A percentile compares a stretch with the other conserved stretches of the same genome.
Evolutionary conservation across 2,888 invertebrate species (phyloP).

Genomic region (Scaptomyza cyrtandrae): DNA sequence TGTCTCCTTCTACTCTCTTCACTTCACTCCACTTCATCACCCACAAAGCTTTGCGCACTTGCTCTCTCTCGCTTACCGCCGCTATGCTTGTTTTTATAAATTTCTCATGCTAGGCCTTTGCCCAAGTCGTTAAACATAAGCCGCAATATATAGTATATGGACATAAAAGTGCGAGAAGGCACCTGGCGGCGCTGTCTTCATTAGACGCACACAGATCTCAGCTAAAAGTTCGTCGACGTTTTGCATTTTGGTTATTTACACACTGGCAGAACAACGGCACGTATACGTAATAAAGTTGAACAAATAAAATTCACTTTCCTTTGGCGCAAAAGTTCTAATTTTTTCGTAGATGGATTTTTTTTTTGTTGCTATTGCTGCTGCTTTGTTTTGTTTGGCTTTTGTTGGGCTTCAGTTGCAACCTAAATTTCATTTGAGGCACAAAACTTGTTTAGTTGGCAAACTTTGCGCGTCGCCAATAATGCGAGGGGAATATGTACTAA

Average conservation of each 20-base stretch:
- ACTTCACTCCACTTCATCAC: background rate
- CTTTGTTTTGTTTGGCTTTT: conserved; percentile 73
- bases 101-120: conserved; percentile 57
- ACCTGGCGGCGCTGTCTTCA: conserved; percentile 73
- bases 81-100: conserved; percentile 51
- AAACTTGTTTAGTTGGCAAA: conserved; percentile 81
- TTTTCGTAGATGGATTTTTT: conserved; percentile 43
- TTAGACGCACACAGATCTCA: conserved; percentile 58
- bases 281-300: conserved; percentile 80
- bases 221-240: conserved; percentile 44
- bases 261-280: conserved; percentile 74
- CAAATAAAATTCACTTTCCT: conserved; percentile 80
- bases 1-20: background rate
- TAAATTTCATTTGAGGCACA: conserved; percentile 81
- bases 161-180: conserved; percentile 71
- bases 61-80: background rate
- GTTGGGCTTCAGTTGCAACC: conserved; percentile 80
- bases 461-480: conserved; percentile 79
- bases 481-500: conserved; percentile 46
- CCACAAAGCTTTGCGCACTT: background rate
- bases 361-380: conserved; percentile 26
- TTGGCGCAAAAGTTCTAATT: conserved; percentile 76
- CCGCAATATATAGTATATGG: conserved; percentile 61
- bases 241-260: conserved; percentile 78
- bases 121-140: conserved; percentile 69